Evolutionary conservation across 2,797 vertebrate species (phyloP), one percentile per base, ranked within the genome.

Genomic region (Gymnothorax reevesii): DNA sequence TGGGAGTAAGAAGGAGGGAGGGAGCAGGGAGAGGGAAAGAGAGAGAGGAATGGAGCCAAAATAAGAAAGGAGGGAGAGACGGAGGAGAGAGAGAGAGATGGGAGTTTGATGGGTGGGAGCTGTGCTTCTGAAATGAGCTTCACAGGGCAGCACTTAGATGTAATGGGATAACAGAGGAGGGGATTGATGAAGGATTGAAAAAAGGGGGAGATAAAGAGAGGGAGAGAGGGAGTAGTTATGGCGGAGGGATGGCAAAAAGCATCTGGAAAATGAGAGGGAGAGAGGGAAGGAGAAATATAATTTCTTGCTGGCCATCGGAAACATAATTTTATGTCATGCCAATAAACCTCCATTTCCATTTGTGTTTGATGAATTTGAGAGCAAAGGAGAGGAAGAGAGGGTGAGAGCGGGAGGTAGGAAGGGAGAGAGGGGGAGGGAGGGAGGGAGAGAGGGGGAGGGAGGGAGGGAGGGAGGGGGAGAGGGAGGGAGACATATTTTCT

Each of bases 401-500:
- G 87, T 20, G 62, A n/a, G 62, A 64, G 62, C 1, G 92, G 93
- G 94, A 94, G 94, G 93, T 91, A 94, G 94, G 92, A 92, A 92
- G 90, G 87, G 88, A 89, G 64, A 1, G 73, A 77, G 73, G 52
- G 8, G 17, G 12, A 7, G 27, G 62, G 57, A 84, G 79, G 42
- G 79, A 62, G 79, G 3, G 89, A 91, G 91, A 91, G n/a, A 22
- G 87, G 88, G 90, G 88, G 92, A 75, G n/a, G 49, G 91, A 91
- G 90, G 88, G 92, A 91, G 91, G 87, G 87, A 7, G 88, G 87
- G 91, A 33, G 87, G 88, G 89, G 89, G 90, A 91, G 73, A 88
- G 89, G 57, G 85, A 86, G 87, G 90, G 89, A 86, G 91, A 89
- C 90, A 92, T 89, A 91, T 86, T n/a, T 25, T 85, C 88, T 89